Evolutionary conservation across 2,797 vertebrate genomes (phyloP).

Genomic region (Platyrinchus mystaceus): DNA sequence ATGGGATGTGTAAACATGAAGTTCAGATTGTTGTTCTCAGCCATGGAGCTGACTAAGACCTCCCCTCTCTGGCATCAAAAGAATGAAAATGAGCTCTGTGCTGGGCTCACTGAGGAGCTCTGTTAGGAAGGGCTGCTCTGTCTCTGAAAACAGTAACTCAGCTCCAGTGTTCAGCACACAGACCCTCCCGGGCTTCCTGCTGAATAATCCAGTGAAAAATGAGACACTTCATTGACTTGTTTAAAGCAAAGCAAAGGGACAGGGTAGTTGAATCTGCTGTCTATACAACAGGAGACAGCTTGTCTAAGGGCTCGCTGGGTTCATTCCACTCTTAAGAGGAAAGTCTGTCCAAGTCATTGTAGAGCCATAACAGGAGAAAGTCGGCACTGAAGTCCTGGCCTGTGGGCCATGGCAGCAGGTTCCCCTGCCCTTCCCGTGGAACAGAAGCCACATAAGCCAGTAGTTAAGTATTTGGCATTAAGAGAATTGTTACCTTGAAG

Average conservation of each 20-base stretch:
- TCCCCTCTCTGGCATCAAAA: background rate
- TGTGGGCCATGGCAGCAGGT: background rate
- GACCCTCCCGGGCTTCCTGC: background rate
- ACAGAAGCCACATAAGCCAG: background rate
- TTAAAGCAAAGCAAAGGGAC: background rate
- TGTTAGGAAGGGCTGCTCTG: background rate
- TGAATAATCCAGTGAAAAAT: conserved; percentile 31
- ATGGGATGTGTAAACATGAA: background rate
- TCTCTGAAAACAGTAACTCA: background rate
- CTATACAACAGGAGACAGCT: background rate
- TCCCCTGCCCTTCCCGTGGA: background rate
- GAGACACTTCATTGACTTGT: conserved; percentile 8
- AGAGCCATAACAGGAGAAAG: background rate
- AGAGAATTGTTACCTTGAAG: background rate
- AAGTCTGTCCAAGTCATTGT: background rate
- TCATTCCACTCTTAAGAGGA: background rate
- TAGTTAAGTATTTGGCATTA: background rate
- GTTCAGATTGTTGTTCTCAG: background rate
- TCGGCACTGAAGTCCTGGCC: background rate
- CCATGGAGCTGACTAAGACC: background rate
- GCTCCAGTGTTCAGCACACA: background rate
- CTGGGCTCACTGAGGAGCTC: background rate
- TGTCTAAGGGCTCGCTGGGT: background rate
- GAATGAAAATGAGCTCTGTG: conserved; percentile 26
- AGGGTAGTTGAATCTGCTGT: background rate